Base-by-base conservation (phyloP, 2,888 invertebrate species). In the Drosophila colorata region DNA sequence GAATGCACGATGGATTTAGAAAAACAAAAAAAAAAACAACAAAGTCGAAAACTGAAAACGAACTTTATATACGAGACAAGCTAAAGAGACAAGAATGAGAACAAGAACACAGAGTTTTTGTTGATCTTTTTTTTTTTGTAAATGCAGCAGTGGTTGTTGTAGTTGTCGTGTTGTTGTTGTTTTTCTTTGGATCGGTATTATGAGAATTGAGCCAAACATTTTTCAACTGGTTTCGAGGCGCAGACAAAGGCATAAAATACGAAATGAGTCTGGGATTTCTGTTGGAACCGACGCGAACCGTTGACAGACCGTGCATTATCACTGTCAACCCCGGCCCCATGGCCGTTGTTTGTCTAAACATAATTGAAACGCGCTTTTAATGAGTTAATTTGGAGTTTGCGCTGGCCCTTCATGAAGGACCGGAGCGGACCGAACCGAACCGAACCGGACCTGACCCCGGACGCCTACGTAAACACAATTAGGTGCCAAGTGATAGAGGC, bases 381-480 rank as follows among this genome's bases (percentile, higher is more conserved):
- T 85, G 87, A 70, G 86, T 89, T 87, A 89, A 87, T 86, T 87
- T 86, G 53, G 67, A 74, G 87, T 63, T 68, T 65, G 66, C 55
- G 16, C 52, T 38, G 61, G 48, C 72, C 72, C 75, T 77, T 68
- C 47, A 59, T 51, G 51, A 67, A 68, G 72, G 59, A 60, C 28
- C 51, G 47, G 33, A 8, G 28, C 53, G 38, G 40, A 35, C 40
- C 53, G 43, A 23, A 8, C 35, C 53, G 38, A 35, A 35, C 40
- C 53, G 43, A 23, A 48, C 43, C 43, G 48, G 41, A 37, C 23
- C 20, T n/a, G 14, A 11, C 14, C 31, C 9, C 57, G 60, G 70
- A 84, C 85, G 88, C 78, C 70, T 81, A 85, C 87, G 77, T 86
- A 86, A 86, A 86, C 85, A 86, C 89, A 86, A 86, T 86, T 86